phyloP scores from a whole-genome alignment of 2,888 invertebrate genomes.

The Drosophila ochracea region DNA sequence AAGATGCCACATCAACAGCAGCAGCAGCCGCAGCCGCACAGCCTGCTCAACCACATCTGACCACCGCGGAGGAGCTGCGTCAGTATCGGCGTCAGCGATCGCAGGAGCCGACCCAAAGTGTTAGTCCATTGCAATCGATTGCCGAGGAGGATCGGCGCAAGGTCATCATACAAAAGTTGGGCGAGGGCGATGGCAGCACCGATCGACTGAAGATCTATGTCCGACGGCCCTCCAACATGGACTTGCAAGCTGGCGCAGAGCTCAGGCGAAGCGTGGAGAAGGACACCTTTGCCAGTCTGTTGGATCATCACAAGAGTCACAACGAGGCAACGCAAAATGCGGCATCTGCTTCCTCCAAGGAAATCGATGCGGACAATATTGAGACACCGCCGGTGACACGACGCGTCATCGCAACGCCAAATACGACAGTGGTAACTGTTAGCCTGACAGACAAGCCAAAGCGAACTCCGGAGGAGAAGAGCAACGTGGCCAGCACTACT shows the following conservation, averaged over 20 bases:
- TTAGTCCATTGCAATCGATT: conserved; percentile 86
- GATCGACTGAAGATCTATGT: conserved; percentile 88
- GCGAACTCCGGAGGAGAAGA: conserved; percentile 37
- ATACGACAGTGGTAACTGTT: conserved; percentile 78
- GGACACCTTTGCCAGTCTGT: conserved; percentile 71
- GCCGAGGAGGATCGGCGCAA: conserved; percentile 88
- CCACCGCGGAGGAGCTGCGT: conserved; percentile 87
- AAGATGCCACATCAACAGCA: conserved; percentile 87
- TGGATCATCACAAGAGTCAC: conserved; percentile 78
- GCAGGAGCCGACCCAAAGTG: conserved; percentile 85
- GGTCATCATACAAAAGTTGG: conserved; percentile 87
- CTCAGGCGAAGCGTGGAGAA: conserved; percentile 55
- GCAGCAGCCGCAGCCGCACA: conserved; percentile 84
- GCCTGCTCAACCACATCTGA: conserved; percentile 84
- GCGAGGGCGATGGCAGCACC: conserved; percentile 85
- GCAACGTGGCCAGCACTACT: neutral
- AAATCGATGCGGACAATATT: conserved; percentile 95
- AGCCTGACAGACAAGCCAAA: conserved; percentile 68
- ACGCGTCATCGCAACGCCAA: conserved; percentile 84
- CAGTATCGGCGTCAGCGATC: conserved; percentile 87
- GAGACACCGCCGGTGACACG: conserved; percentile 95
- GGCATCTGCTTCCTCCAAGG: conserved; percentile 87
- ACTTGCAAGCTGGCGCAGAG: conserved; percentile 39
- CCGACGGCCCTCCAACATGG: conserved; percentile 85
- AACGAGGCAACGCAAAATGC: conserved; percentile 68